A percentile compares a stretch with the other conserved stretches of the same genome.
Evolutionary conservation across 2,888 invertebrate species (phyloP).

Genomic region (Pachliopta kotzebuea): DNA sequence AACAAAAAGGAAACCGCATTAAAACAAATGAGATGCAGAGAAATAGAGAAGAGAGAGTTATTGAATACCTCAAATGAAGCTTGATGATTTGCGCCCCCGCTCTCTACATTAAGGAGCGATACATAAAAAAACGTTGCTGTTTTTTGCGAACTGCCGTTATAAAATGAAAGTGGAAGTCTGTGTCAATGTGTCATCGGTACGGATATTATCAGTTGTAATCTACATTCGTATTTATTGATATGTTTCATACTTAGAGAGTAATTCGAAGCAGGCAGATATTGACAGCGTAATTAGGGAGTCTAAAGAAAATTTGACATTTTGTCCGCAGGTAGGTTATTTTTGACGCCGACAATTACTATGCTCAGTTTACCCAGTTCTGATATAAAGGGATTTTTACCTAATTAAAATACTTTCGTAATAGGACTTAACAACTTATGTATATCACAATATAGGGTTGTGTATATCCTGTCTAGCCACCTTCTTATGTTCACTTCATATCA

Average conservation of each 20-base stretch:
- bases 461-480: no score
- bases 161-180: slow-evolving; percentile 50
- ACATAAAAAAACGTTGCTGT: slow-evolving; percentile 45
- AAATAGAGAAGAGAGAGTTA: neutral
- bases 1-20: slow-evolving; percentile 32
- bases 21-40: neutral
- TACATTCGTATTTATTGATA: slow-evolving; percentile 33
- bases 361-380: no score
- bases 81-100: slow-evolving; percentile 47
- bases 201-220: slow-evolving; percentile 32
- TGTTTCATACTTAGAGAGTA: slow-evolving; percentile 25
- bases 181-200: slow-evolving; percentile 40
- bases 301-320: neutral
- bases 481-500: no score
- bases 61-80: neutral
- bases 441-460: no score
- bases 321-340: no score
- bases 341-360: no score
- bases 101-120: slow-evolving; percentile 40
- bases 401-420: no score
- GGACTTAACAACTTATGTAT: no score
- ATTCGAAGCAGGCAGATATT: slow-evolving; percentile 23
- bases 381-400: no score
- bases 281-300: slow-evolving; percentile 8
- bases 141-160: slow-evolving; percentile 46